Base-by-base conservation (phyloP, 2,888 invertebrate genomes). In the Strigamia maritima region DNA sequence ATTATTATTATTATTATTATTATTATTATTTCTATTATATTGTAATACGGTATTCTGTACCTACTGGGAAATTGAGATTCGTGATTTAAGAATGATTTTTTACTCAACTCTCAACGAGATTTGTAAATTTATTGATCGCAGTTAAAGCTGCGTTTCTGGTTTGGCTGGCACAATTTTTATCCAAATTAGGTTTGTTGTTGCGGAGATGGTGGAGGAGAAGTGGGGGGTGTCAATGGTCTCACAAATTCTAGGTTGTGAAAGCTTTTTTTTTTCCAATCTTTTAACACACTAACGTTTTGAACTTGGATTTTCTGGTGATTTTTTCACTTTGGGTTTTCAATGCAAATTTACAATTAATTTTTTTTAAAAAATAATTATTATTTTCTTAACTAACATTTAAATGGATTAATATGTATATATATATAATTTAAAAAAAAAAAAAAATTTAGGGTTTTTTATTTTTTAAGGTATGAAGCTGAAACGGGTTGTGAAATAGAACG, bases 51-150 rank as follows among this genome's bases (percentile, higher is more conserved):
- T n/a, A n/a, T n/a, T n/a, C n/a, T n/a, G n/a, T n/a, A n/a, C n/a
- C n/a, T n/a, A n/a, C n/a, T n/a, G n/a, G 60, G 19, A 24, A 65
- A 65, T 22, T 65, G 22, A 22, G 60, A 22, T 24, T 19, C 2
- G 3, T 65, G 60, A 65, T n/a, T 65, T n/a, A 65, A 65, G 60
- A 49, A 65, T 65, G 60, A 65, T 65, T 65, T 65, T 65, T 65
- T 24, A 22, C 22, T 65, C 60, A 12, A 44, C 60, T 19, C 60
- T 6, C 60, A 65, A 65, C 22, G 24, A 65, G 60, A 65, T 65
- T 65, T 65, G 60, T 65, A 65, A 65, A 65, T 24, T 65, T 65
- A 65, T 65, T 24, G 60, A 65, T 65, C 19, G 22, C 12, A 7
- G 4, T 65, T 65, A 65, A 65, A 65, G 60, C 24, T 65, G 60